A percentile compares a stretch with the other conserved stretches of the same genome.
phyloP scores from a whole-genome alignment of 2,888 invertebrate species.

The Atherix ibis region DNA sequence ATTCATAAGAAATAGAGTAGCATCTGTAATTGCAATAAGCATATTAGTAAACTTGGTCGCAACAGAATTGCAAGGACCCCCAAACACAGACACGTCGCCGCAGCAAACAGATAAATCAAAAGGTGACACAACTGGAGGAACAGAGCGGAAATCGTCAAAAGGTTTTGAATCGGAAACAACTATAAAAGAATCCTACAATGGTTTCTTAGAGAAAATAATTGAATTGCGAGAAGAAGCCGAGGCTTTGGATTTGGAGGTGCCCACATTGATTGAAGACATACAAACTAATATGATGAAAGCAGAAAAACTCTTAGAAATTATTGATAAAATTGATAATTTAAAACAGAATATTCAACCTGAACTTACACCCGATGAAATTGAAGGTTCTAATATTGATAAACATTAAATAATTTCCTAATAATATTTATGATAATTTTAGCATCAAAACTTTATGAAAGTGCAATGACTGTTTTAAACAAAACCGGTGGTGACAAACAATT shows the following conservation, averaged over 20 bases:
- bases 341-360: slow-evolving; percentile 35
- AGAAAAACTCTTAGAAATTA: slow-evolving; percentile 7
- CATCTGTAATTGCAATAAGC: no score
- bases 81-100: slow-evolving; percentile 4
- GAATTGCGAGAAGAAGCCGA: slow-evolving; percentile 11
- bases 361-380: slow-evolving; percentile 46
- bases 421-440: slow-evolving; percentile 35
- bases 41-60: no score
- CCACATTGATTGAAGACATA: slow-evolving; percentile 6
- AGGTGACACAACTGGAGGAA: slow-evolving; percentile 12
- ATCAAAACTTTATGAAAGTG: slow-evolving; percentile 56
- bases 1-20: no score
- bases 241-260: slow-evolving; percentile 11
- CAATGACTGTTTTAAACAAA: slow-evolving; percentile 52
- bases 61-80: slow-evolving; percentile 12
- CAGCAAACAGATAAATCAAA: slow-evolving; percentile 2
- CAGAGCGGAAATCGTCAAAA: slow-evolving; percentile 14
- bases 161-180: slow-evolving; percentile 29
- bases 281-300: slow-evolving; percentile 22
- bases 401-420: no score
- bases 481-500: slow-evolving; percentile 53
- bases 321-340: slow-evolving; percentile 28
- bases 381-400: slow-evolving; percentile 37
- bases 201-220: background rate
- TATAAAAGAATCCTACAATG: slow-evolving; percentile 17